phyloP scores from a whole-genome alignment of 2,797 vertebrate species.

The Craterocephalus amniculus region DNA sequence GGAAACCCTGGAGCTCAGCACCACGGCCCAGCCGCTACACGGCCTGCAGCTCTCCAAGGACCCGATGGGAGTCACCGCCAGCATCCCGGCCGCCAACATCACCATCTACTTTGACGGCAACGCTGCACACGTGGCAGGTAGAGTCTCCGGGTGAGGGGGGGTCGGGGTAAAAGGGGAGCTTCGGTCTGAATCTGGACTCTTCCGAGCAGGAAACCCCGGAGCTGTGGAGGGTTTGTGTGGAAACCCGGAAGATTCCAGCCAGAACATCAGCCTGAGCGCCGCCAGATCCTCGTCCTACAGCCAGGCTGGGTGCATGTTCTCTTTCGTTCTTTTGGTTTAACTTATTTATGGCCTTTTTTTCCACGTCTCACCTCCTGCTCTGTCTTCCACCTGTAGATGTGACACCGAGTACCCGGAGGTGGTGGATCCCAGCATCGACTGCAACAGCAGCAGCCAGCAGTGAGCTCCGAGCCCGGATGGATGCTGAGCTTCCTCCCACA shows the following conservation, averaged over 20 bases:
- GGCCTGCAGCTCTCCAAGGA: constrained; percentile 8
- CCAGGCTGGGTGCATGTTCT: constrained; percentile 11
- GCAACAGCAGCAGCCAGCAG: neutral
- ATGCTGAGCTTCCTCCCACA: no score
- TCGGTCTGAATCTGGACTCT: no score
- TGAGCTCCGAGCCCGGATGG: neutral
- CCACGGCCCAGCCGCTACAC: accelerated
- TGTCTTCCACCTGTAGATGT: constrained; percentile 17
- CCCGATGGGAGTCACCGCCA: constrained; percentile 8
- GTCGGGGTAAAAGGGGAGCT: no score
- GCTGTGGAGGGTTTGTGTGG: constrained; percentile 15
- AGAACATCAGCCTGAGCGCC: neutral
- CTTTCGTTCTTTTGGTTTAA: accelerated
- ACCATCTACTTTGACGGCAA: constrained; percentile 21
- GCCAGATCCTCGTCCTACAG: neutral
- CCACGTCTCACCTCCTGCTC: neutral
- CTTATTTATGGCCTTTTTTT: no score
- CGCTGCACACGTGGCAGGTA: constrained; percentile 12
- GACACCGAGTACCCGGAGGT: neutral
- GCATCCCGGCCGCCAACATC: neutral
- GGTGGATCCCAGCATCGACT: neutral
- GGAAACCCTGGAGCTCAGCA: neutral
- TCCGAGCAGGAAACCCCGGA: neutral
- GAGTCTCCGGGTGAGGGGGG: no score
- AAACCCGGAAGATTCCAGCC: neutral